phyloP scores from a whole-genome alignment of 2,113 vertebrate species.

The Tamias sibiricus region DNA sequence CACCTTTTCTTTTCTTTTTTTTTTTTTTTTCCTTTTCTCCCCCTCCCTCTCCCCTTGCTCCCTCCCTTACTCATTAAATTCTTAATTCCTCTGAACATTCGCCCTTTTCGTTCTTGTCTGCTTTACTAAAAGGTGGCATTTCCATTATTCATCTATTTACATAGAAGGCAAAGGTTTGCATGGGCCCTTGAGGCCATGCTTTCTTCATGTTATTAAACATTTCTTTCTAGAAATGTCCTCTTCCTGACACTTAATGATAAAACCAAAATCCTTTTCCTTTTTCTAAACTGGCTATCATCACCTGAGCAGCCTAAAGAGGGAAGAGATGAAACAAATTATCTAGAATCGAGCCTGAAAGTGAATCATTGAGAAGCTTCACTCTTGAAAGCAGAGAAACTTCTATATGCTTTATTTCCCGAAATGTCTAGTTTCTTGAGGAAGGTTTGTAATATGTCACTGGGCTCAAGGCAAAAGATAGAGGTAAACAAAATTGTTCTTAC shows the following conservation, averaged over 20 bases:
- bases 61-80: conserved; percentile 59
- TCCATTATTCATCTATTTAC: neutral
- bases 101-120: neutral
- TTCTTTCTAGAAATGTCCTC: conserved; percentile 33
- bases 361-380: neutral
- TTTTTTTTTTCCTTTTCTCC: no score
- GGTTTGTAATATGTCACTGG: neutral
- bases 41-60: no score
- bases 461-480: conserved; percentile 13
- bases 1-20: no score
- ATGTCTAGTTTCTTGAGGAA: neutral
- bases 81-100: neutral
- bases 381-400: neutral
- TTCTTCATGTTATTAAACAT: conserved; percentile 43
- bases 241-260: conserved; percentile 42
- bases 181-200: neutral
- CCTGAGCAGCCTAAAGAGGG: neutral
- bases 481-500: neutral
- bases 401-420: conserved; percentile 32
- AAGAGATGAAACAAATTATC: neutral
- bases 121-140: neutral
- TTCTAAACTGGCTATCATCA: neutral
- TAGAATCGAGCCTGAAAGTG: conserved; percentile 1
- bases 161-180: neutral
- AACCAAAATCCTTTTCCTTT: conserved; percentile 10